A percentile compares a stretch with the other conserved stretches of the same genome.
Conservation (phyloP, 2,113 vertebrate genomes). For the Poicephalus meyeri region DNA sequence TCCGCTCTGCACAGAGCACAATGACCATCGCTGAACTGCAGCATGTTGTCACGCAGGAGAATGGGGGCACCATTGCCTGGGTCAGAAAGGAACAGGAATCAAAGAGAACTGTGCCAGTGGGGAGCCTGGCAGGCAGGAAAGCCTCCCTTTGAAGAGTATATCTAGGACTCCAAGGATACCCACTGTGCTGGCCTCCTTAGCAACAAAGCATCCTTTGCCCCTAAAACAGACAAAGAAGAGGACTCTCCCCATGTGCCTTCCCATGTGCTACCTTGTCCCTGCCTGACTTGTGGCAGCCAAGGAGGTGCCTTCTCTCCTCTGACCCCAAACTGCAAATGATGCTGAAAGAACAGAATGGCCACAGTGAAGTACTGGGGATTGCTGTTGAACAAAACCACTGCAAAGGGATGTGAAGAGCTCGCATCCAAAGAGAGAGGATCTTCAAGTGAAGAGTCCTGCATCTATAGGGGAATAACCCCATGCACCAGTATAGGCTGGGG, state of each 20-base stretch:
- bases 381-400: not conserved
- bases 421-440: accelerated
- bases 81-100: not conserved
- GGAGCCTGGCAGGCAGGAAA: not conserved
- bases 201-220: not conserved
- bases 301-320: not conserved
- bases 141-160: not conserved
- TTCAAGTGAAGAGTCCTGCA: not conserved
- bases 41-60: not conserved
- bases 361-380: not conserved
- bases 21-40: accelerated
- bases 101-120: not conserved
- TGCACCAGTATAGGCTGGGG: not conserved
- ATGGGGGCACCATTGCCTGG: accelerated
- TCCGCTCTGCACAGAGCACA: accelerated
- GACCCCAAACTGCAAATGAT: not conserved
- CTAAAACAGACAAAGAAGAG: not conserved
- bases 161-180: not conserved
- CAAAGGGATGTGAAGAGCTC: too few relatives aligned
- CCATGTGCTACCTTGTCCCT: not conserved
- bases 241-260: not conserved
- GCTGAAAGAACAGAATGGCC: not conserved
- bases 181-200: not conserved
- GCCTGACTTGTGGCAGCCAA: not conserved
- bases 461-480: not conserved